Percentiles rank a stretch among this genome's conserved stretches.
Conservation (phyloP, 1,140 invertebrate genomes). For the Wiebesia pumilae region DNA sequence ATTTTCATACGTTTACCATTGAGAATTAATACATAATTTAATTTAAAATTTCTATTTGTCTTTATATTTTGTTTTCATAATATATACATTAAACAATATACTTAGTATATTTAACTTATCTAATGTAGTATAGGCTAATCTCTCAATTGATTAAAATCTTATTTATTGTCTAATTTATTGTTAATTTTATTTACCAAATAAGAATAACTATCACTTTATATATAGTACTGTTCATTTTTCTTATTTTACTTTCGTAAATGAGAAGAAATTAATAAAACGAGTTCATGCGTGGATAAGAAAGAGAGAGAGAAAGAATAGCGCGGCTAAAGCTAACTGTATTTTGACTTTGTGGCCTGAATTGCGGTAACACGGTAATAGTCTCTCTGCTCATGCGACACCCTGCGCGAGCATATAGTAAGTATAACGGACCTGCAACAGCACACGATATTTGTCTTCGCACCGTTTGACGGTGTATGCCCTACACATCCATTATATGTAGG, state of each 20-base stretch:
- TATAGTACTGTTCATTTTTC: background rate
- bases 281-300: background rate
- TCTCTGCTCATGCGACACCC: slow-evolving; percentile 57
- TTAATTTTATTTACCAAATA: too few relatives aligned
- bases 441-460: background rate
- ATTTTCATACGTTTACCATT: too few relatives aligned
- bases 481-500: too few relatives aligned
- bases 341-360: slow-evolving; percentile 77
- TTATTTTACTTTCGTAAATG: background rate
- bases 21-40: too few relatives aligned
- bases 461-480: background rate
- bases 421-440: slow-evolving; percentile 39
- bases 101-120: too few relatives aligned
- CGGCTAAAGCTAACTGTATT: slow-evolving; percentile 74
- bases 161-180: too few relatives aligned
- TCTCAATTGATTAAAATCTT: too few relatives aligned
- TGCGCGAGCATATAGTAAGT: background rate
- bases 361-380: slow-evolving; percentile 76
- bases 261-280: background rate
- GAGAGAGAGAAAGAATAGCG: slow-evolving; percentile 53
- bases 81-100: too few relatives aligned
- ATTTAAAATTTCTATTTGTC: too few relatives aligned
- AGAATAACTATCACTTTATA: background rate
- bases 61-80: too few relatives aligned
- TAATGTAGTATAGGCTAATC: too few relatives aligned